Evolutionary conservation across 2,888 invertebrate genomes (phyloP), one percentile per base, ranked within the genome.

Genomic region (Hydraecia micacea): DNA sequence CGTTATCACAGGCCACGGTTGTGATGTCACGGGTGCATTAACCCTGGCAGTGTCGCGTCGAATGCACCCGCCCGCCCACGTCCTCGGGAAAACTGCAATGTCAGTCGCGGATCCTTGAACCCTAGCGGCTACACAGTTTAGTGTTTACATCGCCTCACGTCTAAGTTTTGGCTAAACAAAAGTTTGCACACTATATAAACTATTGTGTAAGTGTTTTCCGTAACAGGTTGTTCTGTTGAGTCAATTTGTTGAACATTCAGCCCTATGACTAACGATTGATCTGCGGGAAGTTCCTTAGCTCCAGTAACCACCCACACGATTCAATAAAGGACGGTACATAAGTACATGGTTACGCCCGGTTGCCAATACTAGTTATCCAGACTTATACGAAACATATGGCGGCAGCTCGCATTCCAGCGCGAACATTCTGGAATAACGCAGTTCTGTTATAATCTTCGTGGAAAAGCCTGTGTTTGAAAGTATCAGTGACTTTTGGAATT

Each of bases 381-480:
- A 87, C 87, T 91, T 90, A 90, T 92, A 94, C 91, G 92, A 95
- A 96, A 95, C 96, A 95, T 95, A 95, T 95, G 95, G 93, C 94
- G 90, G 90, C 91, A 90, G 91, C 80, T 77, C 91, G 91, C 93
- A 93, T 94, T 94, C 93, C 94, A 89, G 81, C 83, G 88, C 90
- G 93, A 93, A 92, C 91, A 88, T 91, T 94, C 95, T 93, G 93
- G 94, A 95, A 91, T 91, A 91, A 91, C 92, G 92, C 95, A 95
- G 95, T 94, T 88, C 91, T 90, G 87, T 90, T 90, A 90, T 90
- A 92, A 91, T 90, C 87, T 88, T 90, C 92, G 89, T 79, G 86
- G 91, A 86, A 91, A 91, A 91, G 87, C 83, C 76, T 81, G 90
- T 92, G 91, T 86, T 89, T 73, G 87, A 90, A 81, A 90, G 86